Conservation (phyloP, 1,140 invertebrate genomes). For the Thaumatotibia leucotreta region DNA sequence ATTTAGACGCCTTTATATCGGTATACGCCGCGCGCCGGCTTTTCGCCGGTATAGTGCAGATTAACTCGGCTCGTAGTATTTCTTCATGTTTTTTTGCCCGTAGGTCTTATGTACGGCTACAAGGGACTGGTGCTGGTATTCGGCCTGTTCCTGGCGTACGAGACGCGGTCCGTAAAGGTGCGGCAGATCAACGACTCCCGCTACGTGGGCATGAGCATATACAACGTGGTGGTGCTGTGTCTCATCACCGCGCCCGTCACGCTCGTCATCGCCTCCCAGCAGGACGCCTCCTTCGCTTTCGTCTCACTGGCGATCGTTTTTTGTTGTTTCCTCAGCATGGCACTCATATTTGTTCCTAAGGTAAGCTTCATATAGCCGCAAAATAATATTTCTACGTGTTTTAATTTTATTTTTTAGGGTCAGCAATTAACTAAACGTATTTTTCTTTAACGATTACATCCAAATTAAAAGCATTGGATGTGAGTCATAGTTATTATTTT, state of each 20-base stretch:
- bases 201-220: conserved; percentile 99
- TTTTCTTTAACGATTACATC: too few species aligned
- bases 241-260: conserved; percentile 98
- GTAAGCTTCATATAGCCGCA: conserved; percentile 70
- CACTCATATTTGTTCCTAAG: conserved; percentile 97
- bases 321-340: conserved; percentile 98
- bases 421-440: too few species aligned
- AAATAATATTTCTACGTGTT: background rate
- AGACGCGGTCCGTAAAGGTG: conserved; percentile 97
- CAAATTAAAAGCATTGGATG: too few species aligned
- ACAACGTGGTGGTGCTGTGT: conserved; percentile 98
- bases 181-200: conserved; percentile 96
- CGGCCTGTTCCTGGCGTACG: conserved; percentile 97
- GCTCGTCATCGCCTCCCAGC: conserved; percentile 96
- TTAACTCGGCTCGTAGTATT: background rate
- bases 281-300: conserved; percentile 98
- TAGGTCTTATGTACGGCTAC: conserved; percentile 96
- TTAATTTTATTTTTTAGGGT: background rate
- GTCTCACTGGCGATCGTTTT: conserved; percentile 96
- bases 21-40: conserved; percentile 20
- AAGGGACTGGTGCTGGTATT: conserved; percentile 98
- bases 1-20: too few species aligned
- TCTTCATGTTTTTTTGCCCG: conserved; percentile 38
- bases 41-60: too few species aligned
- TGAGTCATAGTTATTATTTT: too few species aligned